Evolutionary conservation across 2,113 vertebrate genomes (phyloP).

Genomic region (Zosterops lateralis): DNA sequence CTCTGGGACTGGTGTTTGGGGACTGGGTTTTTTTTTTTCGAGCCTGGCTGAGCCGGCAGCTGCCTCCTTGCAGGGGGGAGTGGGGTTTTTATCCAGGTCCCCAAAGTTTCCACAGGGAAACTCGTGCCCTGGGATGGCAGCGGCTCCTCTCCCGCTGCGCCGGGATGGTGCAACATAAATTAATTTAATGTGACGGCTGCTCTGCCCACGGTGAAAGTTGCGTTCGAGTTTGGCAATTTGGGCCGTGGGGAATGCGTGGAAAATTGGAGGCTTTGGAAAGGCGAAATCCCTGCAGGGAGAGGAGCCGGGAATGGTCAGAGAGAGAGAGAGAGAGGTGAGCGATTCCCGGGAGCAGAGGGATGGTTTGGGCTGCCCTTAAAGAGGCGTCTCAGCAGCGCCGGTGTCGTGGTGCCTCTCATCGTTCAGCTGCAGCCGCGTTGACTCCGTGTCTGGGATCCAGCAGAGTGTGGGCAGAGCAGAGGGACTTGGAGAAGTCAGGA

Average conservation of each 20-base stretch:
- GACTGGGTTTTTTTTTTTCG: not conserved
- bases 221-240: not conserved
- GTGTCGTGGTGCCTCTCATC: not conserved
- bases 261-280: not conserved
- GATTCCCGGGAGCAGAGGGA: not conserved
- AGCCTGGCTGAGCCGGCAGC: not conserved
- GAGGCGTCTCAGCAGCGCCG: not conserved
- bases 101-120: not conserved
- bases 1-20: not conserved
- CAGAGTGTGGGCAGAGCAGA: not conserved
- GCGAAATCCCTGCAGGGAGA: not conserved
- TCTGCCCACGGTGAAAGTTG: not conserved
- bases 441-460: not conserved
- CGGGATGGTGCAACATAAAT: not conserved
- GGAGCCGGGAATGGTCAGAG: not conserved
- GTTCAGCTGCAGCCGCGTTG: accelerated
- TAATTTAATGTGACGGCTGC: not conserved
- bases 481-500: not conserved
- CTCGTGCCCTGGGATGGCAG: not conserved
- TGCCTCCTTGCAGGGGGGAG: accelerated
- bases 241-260: accelerated
- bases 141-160: not conserved
- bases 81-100: not conserved
- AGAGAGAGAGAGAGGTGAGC: not conserved
- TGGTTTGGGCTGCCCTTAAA: not conserved